Evolutionary conservation across 2,888 invertebrate genomes (phyloP), one percentile per base, ranked within the genome.

Genomic region (Meta bourneti): DNA sequence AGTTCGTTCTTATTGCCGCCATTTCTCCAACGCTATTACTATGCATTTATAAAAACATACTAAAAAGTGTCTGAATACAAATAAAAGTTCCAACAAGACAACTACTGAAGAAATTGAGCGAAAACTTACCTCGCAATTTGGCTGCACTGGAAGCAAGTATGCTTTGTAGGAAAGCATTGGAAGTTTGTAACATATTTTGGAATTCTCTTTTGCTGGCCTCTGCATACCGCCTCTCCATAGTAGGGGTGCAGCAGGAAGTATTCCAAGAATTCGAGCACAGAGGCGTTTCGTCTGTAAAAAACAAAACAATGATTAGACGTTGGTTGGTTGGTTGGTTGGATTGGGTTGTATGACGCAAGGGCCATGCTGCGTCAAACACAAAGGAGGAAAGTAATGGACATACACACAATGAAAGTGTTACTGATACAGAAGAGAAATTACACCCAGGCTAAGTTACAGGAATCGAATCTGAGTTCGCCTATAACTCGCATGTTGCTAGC

Each of bases 111-210:
- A 34, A 34, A 34, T 34, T 34, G 34, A 34, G 4, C 1, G 34
- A 34, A 13, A 54, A 95, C 96, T 96, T 95, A 97, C 98, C 97
- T 96, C 97, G 97, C 94, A 97, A 95, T 92, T 96, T 96, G 94
- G 96, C 96, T 93, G 97, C 96, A 61, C 97, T 97, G 83, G 96
- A 96, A 93, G 97, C 96, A 93, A 98, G 95, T 92, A 97, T 96
- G 93, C 97, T 97, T 93, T 97, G 97, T 92, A 97, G 96, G 93
- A 97, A 97, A 94, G 96, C 96, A 91, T 97, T 97, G 93, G 97
- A 96, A 94, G 96, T 96, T 93, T 97, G 96, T 93, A 97, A 96
- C 94, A 97, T 95, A 93, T 96, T 96, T 94, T 97, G 97, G 94
- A 97, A 97, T 94, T 96, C 96, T 92, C 95, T 95, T 93, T 96